phyloP scores from a whole-genome alignment of 1,140 invertebrate genomes.

The Drosophila pectinifera region DNA sequence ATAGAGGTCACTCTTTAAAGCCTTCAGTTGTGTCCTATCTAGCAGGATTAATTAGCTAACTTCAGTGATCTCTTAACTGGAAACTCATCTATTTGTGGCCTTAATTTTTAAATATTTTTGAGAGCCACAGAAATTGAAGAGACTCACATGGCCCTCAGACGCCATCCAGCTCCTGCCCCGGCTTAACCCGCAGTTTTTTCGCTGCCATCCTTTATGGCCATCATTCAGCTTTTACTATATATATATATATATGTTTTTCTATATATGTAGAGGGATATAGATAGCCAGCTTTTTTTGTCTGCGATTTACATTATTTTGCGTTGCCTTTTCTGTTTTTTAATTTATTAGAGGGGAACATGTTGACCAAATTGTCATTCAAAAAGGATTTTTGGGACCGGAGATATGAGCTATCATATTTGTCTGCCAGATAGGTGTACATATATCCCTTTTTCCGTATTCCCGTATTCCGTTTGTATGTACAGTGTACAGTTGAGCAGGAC shows the following conservation, averaged over 20 bases:
- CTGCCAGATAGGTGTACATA: constrained; percentile 31
- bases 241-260: constrained; percentile 9
- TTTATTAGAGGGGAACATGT: constrained; percentile 82
- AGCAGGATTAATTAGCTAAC: too few species aligned
- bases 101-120: neutral
- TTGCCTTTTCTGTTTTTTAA: constrained; percentile 65
- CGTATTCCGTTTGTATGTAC: too few species aligned
- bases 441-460: too few species aligned
- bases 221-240: constrained; percentile 28
- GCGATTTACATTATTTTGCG: constrained; percentile 65
- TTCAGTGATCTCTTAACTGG: neutral
- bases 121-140: constrained; percentile 20
- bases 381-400: constrained; percentile 64
- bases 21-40: too few species aligned
- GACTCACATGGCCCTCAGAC: constrained; percentile 32
- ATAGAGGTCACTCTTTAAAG: neutral
- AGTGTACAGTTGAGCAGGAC: too few species aligned
- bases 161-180: too few species aligned
- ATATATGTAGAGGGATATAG: constrained; percentile 12
- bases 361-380: constrained; percentile 83
- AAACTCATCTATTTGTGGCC: neutral
- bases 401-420: constrained; percentile 64
- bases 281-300: constrained; percentile 60
- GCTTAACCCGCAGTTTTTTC: too few species aligned
- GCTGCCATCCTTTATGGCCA: constrained; percentile 31